Base-by-base conservation (phyloP, 2,113 vertebrate species). In the Eublepharis macularius region DNA sequence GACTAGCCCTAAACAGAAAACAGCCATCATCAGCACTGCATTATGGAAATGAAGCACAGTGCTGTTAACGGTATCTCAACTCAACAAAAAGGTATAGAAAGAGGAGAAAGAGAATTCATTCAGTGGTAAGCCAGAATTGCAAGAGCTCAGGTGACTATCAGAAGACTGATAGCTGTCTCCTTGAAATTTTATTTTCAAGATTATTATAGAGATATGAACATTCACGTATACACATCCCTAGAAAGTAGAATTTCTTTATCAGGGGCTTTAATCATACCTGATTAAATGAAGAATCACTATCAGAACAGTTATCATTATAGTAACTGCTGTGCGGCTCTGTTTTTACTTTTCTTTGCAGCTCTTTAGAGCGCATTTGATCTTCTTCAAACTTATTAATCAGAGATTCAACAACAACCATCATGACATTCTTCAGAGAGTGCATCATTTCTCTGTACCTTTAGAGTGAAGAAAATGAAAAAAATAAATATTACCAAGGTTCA, bases 201-300 rank as follows among this genome's bases (percentile, higher is more conserved):
- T 3, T 76, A 39, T 13, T 43, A 19, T 32, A 43, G 2, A 76
- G 3, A 17, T 60, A 3, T 45, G 68, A 36, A 74, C 16, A 72
- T 1, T 74, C 26, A 57, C 26, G 5, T 21, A 17, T 11, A 66
- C 41, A 65, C 8, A 65, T n/a, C 45, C 10, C 6, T 24, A 34
- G n/a, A 39, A 45, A 68, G 65, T n/a, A 70, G 21, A 26, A 45
- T 26, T 76, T 43, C 60, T 0, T 90, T 73, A 90, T 12, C 72
- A 7, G 88, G 88, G 92, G 76, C 0, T 63, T 63, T 57, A n/a
- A 78, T 4, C 87, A 60, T 80, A 99, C 99, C 97, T 98, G 98
- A 92, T 97, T 98, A 87, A 99, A 98, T 0, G 98, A 99, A 0
- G 98, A 99, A 92, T 98, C 98, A n/a, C 98, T 99, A 91, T 99